A percentile compares a stretch with the other conserved stretches of the same genome.
phyloP scores from a whole-genome alignment of 2,113 vertebrate genomes.

The Nyctibius bracteatus region DNA sequence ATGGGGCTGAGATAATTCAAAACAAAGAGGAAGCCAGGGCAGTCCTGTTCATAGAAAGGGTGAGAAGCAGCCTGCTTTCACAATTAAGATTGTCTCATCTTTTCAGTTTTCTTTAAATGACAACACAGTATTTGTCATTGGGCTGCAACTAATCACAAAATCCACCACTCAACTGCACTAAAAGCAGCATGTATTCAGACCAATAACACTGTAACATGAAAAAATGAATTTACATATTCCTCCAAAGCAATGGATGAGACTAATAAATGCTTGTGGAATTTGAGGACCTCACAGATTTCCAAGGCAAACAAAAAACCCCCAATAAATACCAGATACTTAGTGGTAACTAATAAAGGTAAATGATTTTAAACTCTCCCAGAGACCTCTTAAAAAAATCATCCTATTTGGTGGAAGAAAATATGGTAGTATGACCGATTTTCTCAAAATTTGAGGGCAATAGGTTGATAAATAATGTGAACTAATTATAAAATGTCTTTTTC shows the following conservation, averaged over 20 bases:
- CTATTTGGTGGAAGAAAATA: neutral
- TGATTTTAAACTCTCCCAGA: neutral
- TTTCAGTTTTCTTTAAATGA: neutral
- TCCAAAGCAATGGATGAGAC: neutral
- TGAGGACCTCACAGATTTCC: neutral
- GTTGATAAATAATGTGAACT: neutral
- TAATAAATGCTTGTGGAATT: neutral
- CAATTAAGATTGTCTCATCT: neutral
- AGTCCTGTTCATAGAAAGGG: neutral
- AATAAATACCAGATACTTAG: neutral
- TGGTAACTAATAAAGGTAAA: neutral
- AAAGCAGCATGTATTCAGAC: neutral
- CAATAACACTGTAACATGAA: neutral
- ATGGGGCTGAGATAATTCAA: neutral
- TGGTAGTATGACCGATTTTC: neutral
- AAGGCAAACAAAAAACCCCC: neutral
- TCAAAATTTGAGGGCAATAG: neutral
- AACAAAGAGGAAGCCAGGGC: neutral
- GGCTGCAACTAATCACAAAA: neutral
- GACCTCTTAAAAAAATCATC: neutral
- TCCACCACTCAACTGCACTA: neutral
- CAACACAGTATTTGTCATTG: neutral
- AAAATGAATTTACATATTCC: neutral
- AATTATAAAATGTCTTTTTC: neutral
- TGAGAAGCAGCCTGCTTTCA: neutral